Conservation (phyloP, 2,113 vertebrate genomes). For the Ovibos moschatus region DNA sequence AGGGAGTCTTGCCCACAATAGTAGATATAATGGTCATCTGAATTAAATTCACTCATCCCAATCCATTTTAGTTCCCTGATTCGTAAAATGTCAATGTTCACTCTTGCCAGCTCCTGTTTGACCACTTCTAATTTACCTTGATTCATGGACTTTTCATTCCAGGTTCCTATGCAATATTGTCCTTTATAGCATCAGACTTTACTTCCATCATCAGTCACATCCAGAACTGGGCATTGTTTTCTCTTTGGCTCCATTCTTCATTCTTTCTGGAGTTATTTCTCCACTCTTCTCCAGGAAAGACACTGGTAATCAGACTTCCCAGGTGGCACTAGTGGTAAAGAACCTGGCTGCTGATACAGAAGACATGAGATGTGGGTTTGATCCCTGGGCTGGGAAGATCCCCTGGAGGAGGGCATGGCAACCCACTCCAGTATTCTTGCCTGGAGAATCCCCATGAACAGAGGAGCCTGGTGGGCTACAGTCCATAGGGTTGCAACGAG, state of each 20-base stretch:
- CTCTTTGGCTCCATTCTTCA: not conserved
- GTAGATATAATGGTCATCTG: not conserved
- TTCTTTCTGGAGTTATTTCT: not conserved
- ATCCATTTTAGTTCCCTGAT: not conserved
- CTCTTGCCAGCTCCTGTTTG: not conserved
- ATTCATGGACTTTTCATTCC: not conserved
- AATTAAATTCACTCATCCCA: not conserved
- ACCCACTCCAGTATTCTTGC: not conserved
- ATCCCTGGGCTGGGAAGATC: not conserved
- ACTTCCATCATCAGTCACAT: not conserved
- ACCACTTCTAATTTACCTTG: not conserved
- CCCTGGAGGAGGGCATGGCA: not conserved
- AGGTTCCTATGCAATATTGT: not conserved
- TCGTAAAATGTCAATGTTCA: not conserved
- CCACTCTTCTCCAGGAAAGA: not conserved
- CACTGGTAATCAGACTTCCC: not conserved
- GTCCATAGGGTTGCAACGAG: not conserved
- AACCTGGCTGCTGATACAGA: not conserved
- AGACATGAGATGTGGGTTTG: not conserved
- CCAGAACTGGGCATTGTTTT: not conserved
- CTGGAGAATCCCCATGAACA: not conserved
- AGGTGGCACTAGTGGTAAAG: not conserved
- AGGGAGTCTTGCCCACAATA: not conserved
- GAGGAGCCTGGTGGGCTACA: not conserved
- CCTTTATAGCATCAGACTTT: not conserved